Base-by-base conservation (phyloP, 1,140 invertebrate species). In the Drosophila quadrilineata region DNA sequence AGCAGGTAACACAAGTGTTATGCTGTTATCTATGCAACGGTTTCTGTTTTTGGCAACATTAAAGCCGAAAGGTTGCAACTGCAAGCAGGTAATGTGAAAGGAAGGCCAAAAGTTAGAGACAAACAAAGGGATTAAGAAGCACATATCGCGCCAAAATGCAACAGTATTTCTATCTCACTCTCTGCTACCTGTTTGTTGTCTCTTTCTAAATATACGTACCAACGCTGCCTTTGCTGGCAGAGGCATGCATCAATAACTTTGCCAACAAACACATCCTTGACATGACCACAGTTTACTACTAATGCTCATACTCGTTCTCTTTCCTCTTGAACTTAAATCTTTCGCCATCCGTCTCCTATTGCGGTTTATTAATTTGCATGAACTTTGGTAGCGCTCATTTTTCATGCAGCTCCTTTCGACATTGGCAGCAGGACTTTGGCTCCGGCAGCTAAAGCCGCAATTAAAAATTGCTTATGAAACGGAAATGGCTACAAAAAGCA, bases 391-490 rank as follows among this genome's bases (percentile, higher is more conserved):
- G 31, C 59, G 69, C 59, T 85, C 79, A 85, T 84, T 84, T 84
- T 84, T 84, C 79, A 84, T 82, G 58, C 63, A 56, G 53, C 64
- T 54, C 41, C 24, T 26, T n/a, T 14, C 40, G 29, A 45, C 53
- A 24, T 41, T n/a, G n/a, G n/a, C n/a, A 22, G 48, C 40, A 22
- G 24, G 35, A 36, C 38, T 64, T 35, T 17, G 26, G 6, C 21
- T 6, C 35, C 14, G n/a, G 66, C 66, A 60, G 75, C 77, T 63
- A 84, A 74, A 67, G 73, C 73, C 70, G 71, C 79, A 84, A 84
- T 84, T 84, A 84, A 84, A 84, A 84, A 84, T 84, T 85, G 73
- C 77, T 84, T 84, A 85, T 85, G 74, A 48, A 77, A 77, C 69
- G 64, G 70, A 84, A 82, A 85, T 73, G 70, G 69, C 53, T 54